Evolutionary conservation across 2,113 vertebrate genomes (phyloP).

Genomic region (Hyaena hyaena): DNA sequence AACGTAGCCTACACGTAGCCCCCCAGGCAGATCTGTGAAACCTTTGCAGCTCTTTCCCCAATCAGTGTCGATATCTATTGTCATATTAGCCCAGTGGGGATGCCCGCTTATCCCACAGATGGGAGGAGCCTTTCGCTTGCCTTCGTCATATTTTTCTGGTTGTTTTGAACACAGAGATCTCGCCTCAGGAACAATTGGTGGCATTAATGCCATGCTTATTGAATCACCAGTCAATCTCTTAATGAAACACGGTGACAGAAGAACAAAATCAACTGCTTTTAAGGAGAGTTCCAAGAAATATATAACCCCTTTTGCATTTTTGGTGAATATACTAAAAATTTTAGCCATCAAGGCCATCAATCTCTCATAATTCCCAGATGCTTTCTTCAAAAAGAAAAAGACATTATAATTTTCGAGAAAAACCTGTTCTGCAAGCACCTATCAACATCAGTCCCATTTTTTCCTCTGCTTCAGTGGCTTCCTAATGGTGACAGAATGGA

Average conservation of each 20-base stretch:
- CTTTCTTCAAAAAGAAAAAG: background rate
- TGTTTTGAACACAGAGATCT: background rate
- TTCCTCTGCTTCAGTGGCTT: background rate
- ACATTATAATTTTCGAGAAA: conserved; percentile 19
- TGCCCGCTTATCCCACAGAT: background rate
- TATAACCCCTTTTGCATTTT: background rate
- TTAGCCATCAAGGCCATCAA: background rate
- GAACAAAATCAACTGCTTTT: background rate
- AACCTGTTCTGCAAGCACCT: background rate
- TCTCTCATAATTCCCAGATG: conserved; percentile 1
- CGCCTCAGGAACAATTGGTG: background rate
- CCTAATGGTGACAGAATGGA: background rate
- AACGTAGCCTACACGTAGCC: background rate
- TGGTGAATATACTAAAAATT: conserved; percentile 24
- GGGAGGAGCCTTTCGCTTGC: background rate
- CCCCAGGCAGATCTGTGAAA: background rate
- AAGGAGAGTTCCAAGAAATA: background rate
- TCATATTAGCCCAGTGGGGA: background rate
- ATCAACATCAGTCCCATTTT: background rate
- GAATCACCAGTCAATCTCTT: background rate
- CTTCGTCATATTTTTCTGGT: background rate
- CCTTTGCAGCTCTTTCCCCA: background rate
- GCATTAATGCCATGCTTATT: background rate
- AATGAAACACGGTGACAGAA: conserved; percentile 32
- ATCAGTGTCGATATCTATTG: background rate